A percentile compares a stretch with the other conserved stretches of the same genome.
Evolutionary conservation across 2,888 invertebrate species (phyloP).

Genomic region (Coelopa pilipes): DNA sequence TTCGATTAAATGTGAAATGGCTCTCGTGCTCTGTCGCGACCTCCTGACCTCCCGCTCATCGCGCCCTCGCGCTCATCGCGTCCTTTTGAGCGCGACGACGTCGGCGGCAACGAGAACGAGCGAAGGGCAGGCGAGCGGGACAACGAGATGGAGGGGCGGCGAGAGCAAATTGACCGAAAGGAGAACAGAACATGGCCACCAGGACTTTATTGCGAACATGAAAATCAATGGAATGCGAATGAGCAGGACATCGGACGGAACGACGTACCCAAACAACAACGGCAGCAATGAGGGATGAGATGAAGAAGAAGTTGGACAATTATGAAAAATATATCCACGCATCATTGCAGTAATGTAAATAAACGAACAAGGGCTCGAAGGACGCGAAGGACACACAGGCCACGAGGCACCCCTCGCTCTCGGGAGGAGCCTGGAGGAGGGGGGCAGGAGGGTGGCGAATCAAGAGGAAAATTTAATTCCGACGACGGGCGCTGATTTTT

Average conservation of each 20-base stretch:
- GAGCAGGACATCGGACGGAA: constrained; percentile 40
- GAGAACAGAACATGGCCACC: background rate
- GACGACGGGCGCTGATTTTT: too few species aligned
- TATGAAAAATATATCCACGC: constrained; percentile 61
- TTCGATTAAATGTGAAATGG: constrained; percentile 16
- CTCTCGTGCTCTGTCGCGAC: too few species aligned
- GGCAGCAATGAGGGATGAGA: constrained; percentile 1
- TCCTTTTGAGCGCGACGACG: constrained; percentile 7
- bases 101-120: constrained; percentile 11
- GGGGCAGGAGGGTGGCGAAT: constrained; percentile 44
- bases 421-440: constrained; percentile 49
- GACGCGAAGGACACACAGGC: background rate
- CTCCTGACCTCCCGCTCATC: too few species aligned
- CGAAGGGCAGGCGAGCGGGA: too few species aligned
- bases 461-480: too few species aligned
- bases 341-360: constrained; percentile 66
- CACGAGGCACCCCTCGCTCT: background rate
- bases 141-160: background rate
- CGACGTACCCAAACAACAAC: too few species aligned
- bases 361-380: constrained; percentile 51
- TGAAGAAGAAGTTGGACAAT: constrained; percentile 49
- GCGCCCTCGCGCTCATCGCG: background rate
- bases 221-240: constrained; percentile 62
- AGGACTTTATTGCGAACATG: constrained; percentile 46
- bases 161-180: constrained; percentile 2